These are phyloP conservation scores for Ispidina picta DNA, from an alignment of 2,797 vertebrate genomes.

Conservation along the genomic window DNA sequence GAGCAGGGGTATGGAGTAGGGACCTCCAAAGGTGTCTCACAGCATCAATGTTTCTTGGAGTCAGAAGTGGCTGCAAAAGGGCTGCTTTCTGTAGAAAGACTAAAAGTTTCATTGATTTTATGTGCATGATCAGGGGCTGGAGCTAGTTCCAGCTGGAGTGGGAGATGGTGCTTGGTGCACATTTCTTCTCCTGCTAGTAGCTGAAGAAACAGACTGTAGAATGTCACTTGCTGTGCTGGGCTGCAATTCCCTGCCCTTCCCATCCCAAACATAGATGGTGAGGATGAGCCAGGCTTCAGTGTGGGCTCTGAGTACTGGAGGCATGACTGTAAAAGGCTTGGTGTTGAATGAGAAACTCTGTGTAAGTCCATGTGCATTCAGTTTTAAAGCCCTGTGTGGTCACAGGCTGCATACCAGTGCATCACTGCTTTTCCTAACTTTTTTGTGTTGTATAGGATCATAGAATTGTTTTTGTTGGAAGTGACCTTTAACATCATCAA, in stretches of 20 bases:
- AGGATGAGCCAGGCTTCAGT: neutral
- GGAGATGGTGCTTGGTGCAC: neutral
- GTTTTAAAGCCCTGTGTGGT: neutral
- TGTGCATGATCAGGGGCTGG: rapidly evolving
- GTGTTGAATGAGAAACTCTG: neutral
- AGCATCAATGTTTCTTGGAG: neutral
- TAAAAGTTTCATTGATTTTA: neutral
- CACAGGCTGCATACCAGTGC: rapidly evolving
- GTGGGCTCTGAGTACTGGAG: neutral
- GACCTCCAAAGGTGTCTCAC: neutral
- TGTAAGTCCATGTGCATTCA: neutral
- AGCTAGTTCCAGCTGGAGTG: neutral
- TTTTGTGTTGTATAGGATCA: neutral
- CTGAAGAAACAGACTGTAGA: neutral
- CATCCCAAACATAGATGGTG: neutral
- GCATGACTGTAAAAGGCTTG: rapidly evolving
- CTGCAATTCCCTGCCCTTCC: neutral
- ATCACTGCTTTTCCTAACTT: neutral
- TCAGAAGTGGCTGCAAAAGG: neutral
- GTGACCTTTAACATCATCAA: too few relatives aligned
- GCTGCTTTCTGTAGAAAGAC: neutral
- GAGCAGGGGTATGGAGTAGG: neutral
- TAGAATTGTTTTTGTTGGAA: too few relatives aligned
- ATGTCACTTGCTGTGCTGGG: rapidly evolving
- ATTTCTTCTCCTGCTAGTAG: neutral